Conservation (phyloP, 2,113 vertebrate genomes). For the Anthoscopus minutus region DNA sequence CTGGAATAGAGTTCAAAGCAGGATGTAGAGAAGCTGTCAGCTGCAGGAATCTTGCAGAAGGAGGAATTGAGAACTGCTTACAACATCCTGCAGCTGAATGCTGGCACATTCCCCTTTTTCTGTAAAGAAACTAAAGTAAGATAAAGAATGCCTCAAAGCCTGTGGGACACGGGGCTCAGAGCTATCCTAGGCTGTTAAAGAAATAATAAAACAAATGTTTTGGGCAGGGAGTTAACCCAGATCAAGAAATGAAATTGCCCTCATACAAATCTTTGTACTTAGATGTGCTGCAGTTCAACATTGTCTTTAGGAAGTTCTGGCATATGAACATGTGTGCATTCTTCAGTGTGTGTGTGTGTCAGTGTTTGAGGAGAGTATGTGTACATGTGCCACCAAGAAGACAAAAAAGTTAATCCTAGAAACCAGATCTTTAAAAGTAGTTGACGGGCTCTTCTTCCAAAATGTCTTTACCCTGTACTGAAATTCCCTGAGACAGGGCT, state of each 20-base stretch:
- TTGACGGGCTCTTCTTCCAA: not conserved
- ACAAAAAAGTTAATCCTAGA: not conserved
- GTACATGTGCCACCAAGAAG: not conserved
- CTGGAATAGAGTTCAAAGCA: not conserved
- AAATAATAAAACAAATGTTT: not conserved
- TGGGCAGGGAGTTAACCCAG: not conserved
- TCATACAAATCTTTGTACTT: not conserved
- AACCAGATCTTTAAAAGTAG: not conserved
- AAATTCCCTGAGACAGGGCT: not conserved
- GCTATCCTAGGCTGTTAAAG: not conserved
- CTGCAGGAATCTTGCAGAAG: not conserved
- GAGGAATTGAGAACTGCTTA: not conserved
- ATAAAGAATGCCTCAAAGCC: not conserved
- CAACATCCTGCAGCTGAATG: not conserved
- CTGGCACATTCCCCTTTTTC: not conserved
- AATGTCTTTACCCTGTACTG: not conserved
- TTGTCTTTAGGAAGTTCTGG: not conserved
- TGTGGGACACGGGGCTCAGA: not conserved
- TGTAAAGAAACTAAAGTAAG: not conserved
- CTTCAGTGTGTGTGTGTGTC: not conserved
- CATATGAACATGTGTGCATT: not conserved
- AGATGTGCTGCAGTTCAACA: not conserved
- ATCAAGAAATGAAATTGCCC: not conserved
- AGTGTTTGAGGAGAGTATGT: not conserved
- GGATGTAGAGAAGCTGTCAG: not conserved